Conservation (phyloP, 2,797 vertebrate genomes). For the Chanos chanos region DNA sequence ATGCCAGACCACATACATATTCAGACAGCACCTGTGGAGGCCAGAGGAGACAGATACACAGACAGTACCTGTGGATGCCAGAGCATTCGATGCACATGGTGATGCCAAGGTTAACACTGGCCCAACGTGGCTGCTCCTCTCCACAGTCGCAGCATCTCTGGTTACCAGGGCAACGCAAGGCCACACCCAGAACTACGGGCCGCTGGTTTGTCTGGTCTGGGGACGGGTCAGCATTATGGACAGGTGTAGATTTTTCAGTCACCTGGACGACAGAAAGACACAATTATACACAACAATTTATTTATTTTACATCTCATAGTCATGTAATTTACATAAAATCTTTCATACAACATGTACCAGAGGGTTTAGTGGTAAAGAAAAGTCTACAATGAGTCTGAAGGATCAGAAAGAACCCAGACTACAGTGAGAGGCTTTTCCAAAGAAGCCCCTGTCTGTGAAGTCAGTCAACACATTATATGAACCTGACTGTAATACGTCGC, state of each 20-base stretch:
- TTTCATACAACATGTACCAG: too few relatives aligned
- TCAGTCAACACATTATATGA: too few relatives aligned
- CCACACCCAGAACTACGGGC: constrained; percentile 47
- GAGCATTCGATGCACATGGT: constrained; percentile 78
- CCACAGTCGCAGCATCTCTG: constrained; percentile 70
- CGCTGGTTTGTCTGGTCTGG: constrained; percentile 18
- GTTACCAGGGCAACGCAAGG: constrained; percentile 61
- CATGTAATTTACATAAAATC: not conserved
- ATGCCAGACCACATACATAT: constrained; percentile 69
- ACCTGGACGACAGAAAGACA: constrained; percentile 39
- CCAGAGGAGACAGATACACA: not conserved
- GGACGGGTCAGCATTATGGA: not conserved
- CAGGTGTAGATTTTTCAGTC: constrained; percentile 36
- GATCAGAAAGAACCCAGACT: too few relatives aligned
- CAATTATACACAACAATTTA: not conserved
- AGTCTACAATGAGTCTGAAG: too few relatives aligned
- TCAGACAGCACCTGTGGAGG: not conserved
- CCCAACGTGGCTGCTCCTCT: constrained; percentile 70
- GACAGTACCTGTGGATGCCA: constrained; percentile 64
- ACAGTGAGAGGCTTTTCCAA: too few relatives aligned
- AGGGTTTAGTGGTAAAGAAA: too few relatives aligned
- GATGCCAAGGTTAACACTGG: constrained; percentile 72
- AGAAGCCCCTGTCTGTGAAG: too few relatives aligned
- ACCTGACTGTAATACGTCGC: too few relatives aligned
- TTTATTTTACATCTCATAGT: not conserved